These are phyloP conservation scores for Melolontha melolontha DNA, from an alignment of 2,888 invertebrate genomes.

Conservation along the genomic window DNA sequence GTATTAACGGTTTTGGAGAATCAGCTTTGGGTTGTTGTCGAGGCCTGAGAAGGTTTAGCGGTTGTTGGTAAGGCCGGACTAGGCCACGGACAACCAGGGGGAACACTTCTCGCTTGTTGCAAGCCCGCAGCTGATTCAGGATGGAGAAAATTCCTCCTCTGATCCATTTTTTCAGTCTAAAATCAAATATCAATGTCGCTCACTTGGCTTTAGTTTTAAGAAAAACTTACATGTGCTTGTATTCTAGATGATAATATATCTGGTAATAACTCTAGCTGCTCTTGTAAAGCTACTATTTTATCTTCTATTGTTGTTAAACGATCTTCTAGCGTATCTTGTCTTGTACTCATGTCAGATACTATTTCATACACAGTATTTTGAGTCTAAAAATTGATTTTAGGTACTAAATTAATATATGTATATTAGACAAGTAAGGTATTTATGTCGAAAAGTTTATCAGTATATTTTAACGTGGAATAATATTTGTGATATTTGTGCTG, in stretches of 20 bases:
- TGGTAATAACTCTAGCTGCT: conserved; percentile 86
- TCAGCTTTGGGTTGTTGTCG: conserved; percentile 62
- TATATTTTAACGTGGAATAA: too few relatives aligned
- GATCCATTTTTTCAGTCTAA: conserved; percentile 66
- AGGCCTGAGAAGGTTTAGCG: conserved; percentile 49
- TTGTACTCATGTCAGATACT: conserved; percentile 95
- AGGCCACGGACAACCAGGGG: conserved; percentile 83
- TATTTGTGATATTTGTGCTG: too few relatives aligned
- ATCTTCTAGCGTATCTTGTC: conserved; percentile 94
- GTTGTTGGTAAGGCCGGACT: conserved; percentile 80
- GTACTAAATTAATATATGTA: too few relatives aligned
- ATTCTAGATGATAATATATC: conserved; percentile 77
- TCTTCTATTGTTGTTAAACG: conserved; percentile 93
- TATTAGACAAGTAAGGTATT: too few relatives aligned
- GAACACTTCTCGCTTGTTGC: conserved; percentile 65
- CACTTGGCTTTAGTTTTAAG: not conserved
- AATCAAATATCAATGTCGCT: conserved; percentile 8
- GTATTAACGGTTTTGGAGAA: conserved; percentile 47
- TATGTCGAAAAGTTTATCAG: too few relatives aligned
- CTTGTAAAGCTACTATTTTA: conserved; percentile 87
- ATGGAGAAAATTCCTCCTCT: conserved; percentile 86
- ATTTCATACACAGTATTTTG: conserved; percentile 98
- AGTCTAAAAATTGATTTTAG: conserved; percentile 76
- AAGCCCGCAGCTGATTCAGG: conserved; percentile 84
- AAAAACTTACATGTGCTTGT: conserved; percentile 63